A percentile compares a stretch with the other conserved stretches of the same genome.
These are phyloP conservation scores for Barbus barbus DNA, from an alignment of 2,113 vertebrate species.

Conservation along the genomic window DNA sequence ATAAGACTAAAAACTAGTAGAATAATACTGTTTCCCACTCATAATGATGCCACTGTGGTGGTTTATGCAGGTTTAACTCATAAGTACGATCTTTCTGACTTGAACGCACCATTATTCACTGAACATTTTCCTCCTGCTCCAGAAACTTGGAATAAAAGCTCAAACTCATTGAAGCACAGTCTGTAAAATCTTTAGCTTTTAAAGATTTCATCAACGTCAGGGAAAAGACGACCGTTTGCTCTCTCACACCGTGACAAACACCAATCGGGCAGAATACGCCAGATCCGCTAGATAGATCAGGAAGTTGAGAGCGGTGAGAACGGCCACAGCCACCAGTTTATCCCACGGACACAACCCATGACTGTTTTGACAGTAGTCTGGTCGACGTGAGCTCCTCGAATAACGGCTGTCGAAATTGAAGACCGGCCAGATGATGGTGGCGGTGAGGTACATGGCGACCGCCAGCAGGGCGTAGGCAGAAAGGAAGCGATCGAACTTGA, in stretches of 20 bases:
- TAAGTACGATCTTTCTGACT: neutral
- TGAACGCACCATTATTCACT: neutral
- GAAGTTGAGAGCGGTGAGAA: constrained; percentile 54
- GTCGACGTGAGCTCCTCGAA: neutral
- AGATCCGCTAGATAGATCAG: constrained; percentile 53
- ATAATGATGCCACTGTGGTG: neutral
- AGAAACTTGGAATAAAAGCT: constrained; percentile 1
- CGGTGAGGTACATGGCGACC: constrained; percentile 70
- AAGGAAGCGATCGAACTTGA: constrained; percentile 75
- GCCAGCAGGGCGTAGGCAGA: constrained; percentile 74
- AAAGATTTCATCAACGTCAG: neutral
- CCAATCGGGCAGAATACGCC: constrained; percentile 48
- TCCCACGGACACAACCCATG: neutral
- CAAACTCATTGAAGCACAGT: neutral
- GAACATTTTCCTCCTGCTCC: neutral
- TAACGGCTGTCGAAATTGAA: constrained; percentile 69
- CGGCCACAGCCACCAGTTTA: constrained; percentile 39
- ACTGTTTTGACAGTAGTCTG: accelerated
- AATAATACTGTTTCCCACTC: neutral
- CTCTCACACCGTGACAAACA: constrained; percentile 46
- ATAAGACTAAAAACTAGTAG: too few species aligned
- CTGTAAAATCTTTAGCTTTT: neutral
- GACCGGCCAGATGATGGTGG: constrained; percentile 78
- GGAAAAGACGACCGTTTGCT: neutral
- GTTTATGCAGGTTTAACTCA: neutral